Base-by-base conservation (phyloP, 2,797 vertebrate species). In the Sebastes glaucus region DNA sequence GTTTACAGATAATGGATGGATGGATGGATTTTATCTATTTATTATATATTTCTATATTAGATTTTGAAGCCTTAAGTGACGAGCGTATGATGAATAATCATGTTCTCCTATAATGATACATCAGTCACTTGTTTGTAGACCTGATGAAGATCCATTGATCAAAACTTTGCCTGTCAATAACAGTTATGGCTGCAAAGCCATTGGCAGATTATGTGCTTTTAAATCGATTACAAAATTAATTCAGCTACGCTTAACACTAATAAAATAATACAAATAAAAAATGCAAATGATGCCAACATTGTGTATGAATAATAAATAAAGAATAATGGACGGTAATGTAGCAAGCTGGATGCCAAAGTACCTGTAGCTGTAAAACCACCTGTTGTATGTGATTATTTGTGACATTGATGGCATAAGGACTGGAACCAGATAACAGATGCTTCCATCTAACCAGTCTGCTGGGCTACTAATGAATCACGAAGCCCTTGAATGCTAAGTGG, bases 401-500 rank as follows among this genome's bases (percentile, higher is more conserved):
- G 94, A 94, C 93, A 92, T 88, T 91, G 91, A 93, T 93, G 91
- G 92, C 94, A 94, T 95, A 94, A 94, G 93, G 94, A 95, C 86
- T 92, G 92, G 88, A 96, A 94, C 90, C 92, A 92, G 84, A 93
- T 90, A 94, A 90, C 95, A 96, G 95, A 95, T 96, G 95, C 94
- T 94, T 94, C 89, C 87, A 91, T 92, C 93, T 92, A 91, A 91
- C 90, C 92, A 94, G 92, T 91, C 93, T 94, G 92, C 84, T 85
- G 89, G 90, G 89, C 86, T 87, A 91, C 92, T 95, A 95, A 96
- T 96, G 95, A 96, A 95, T 96, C 93, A 89, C 87, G 85, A 94
- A 94, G 89, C 91, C 88, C 90, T 93, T 94, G 95, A 95, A 96
- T 96, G 94, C 89, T 95, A 95, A 96, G 93, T 94, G 94, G 92